Conservation (phyloP, 2,797 vertebrate genomes). For the Austrolebias charrua region DNA sequence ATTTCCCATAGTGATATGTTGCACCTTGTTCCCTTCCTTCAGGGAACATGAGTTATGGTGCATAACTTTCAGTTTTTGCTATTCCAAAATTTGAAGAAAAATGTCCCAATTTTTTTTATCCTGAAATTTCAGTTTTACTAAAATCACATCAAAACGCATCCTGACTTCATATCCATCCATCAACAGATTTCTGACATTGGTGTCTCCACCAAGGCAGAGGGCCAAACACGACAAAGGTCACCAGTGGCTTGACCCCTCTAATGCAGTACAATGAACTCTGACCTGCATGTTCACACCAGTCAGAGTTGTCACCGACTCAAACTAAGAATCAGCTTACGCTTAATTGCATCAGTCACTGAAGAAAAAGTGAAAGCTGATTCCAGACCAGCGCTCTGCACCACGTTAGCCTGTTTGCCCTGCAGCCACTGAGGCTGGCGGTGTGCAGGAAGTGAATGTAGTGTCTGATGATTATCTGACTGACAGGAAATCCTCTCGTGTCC, state of each 20-base stretch:
- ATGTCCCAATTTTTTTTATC: not conserved
- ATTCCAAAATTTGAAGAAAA: too few relatives aligned
- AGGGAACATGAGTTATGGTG: too few relatives aligned
- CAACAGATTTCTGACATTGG: slow-evolving; percentile 22
- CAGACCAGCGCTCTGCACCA: slow-evolving; percentile 33
- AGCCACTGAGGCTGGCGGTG: slow-evolving; percentile 29
- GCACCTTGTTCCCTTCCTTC: too few relatives aligned
- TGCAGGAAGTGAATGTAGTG: slow-evolving; percentile 59
- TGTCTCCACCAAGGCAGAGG: slow-evolving; percentile 16
- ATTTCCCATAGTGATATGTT: too few relatives aligned
- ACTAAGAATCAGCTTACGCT: slow-evolving; percentile 33
- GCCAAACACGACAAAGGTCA: slow-evolving; percentile 36
- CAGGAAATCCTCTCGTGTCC: slow-evolving; percentile 71
- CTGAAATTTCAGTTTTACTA: not conserved
- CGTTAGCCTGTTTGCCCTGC: slow-evolving; percentile 25
- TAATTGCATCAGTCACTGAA: slow-evolving; percentile 21
- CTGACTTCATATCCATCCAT: slow-evolving; percentile 3
- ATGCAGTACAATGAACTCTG: slow-evolving; percentile 59
- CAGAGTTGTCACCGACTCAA: slow-evolving; percentile 18
- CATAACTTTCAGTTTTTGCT: too few relatives aligned
- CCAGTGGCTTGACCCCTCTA: slow-evolving; percentile 56
- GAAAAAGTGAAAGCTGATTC: slow-evolving; percentile 39
- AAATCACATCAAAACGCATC: not conserved
- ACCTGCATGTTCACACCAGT: slow-evolving; percentile 43
- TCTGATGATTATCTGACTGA: slow-evolving; percentile 68